Conservation (phyloP, 2,888 invertebrate species). For the Macaria notata region DNA sequence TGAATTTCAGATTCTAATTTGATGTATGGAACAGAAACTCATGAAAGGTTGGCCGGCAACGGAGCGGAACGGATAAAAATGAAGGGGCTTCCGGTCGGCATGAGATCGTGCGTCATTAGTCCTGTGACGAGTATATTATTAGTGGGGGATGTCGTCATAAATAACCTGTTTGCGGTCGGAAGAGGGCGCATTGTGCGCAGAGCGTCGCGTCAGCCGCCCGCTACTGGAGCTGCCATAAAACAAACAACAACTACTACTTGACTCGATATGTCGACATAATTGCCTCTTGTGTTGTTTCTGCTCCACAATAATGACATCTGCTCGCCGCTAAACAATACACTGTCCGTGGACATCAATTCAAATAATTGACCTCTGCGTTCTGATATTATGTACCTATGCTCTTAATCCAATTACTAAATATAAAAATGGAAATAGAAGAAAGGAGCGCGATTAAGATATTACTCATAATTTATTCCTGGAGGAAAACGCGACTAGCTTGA, state of each 20-base stretch:
- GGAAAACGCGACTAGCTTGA: slow-evolving; percentile 41
- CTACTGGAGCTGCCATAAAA: slow-evolving; percentile 53
- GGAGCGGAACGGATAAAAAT: slow-evolving; percentile 17
- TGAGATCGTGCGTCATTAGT: slow-evolving; percentile 45
- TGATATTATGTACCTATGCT: too few relatives aligned
- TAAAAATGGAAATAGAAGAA: slow-evolving; percentile 35
- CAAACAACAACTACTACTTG: slow-evolving; percentile 47
- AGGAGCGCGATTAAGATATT: slow-evolving; percentile 42
- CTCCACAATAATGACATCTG: slow-evolving; percentile 44
- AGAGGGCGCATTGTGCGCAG: slow-evolving; percentile 48
- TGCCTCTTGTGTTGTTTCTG: slow-evolving; percentile 49
- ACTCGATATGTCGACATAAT: slow-evolving; percentile 68
- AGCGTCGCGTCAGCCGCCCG: slow-evolving; percentile 41
- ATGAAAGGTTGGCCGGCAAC: slow-evolving; percentile 21
- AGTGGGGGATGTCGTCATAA: slow-evolving; percentile 54
- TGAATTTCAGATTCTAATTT: slow-evolving; percentile 20
- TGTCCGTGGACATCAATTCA: slow-evolving; percentile 6
- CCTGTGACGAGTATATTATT: slow-evolving; percentile 44
- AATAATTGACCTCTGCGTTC: neutral
- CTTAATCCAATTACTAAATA: too few relatives aligned
- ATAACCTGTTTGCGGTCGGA: slow-evolving; percentile 50
- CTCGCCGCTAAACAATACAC: slow-evolving; percentile 44
- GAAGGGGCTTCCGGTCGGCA: slow-evolving; percentile 33
- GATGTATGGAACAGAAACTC: slow-evolving; percentile 19
- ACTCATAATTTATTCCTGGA: slow-evolving; percentile 42